Base-by-base conservation (phyloP, 2,113 vertebrate genomes). In the Embiotoca jacksoni region DNA sequence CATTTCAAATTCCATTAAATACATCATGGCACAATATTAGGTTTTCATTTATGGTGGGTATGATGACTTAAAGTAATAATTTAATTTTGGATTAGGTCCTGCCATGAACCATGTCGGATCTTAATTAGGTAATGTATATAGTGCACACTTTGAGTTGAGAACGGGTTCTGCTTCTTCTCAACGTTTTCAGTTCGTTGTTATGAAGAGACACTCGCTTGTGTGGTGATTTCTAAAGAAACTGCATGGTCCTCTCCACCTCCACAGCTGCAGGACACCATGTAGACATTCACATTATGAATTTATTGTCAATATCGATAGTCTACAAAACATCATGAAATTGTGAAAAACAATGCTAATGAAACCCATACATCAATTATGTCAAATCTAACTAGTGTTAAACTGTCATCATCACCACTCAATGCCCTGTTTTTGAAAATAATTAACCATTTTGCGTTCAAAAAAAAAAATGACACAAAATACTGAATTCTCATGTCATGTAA, bases 1-100 rank as follows among this genome's bases (percentile, higher is more conserved):
- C 71, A 74, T 82, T 88, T 84, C 37, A 82, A 86, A 84, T 53
- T 70, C 23, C 60, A 78, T 79, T 84, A 81, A 78, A 75, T 67
- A 65, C 53, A 75, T 15, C 33, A 41, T 66, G 55, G 53, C 72
- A 73, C 82, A 71, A 56, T 54, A 69, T 79, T 65, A 72, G 56
- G 46, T 52, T 83, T 86, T 39, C 31, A 78, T 77, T 78, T 52
- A 59, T 37, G 10, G 23, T 10, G 35, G 8, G 49, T 64, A 39
- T 55, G 61, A 79, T 70, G 56, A 77, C 70, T 58, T 66, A 47
- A 72, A 69, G 72, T 62, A 68, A 82, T 68, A 78, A 59, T 63
- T 64, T 55, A 75, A 72, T n/a, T 80, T 57, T 76, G 56, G 66
- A 88, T 86, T 86, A 80, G 66, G 72, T 75, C 75, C 44, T 60